These are phyloP conservation scores for Hippoglossus hippoglossus DNA, from an alignment of 2,797 vertebrate species.

Conservation along the genomic window DNA sequence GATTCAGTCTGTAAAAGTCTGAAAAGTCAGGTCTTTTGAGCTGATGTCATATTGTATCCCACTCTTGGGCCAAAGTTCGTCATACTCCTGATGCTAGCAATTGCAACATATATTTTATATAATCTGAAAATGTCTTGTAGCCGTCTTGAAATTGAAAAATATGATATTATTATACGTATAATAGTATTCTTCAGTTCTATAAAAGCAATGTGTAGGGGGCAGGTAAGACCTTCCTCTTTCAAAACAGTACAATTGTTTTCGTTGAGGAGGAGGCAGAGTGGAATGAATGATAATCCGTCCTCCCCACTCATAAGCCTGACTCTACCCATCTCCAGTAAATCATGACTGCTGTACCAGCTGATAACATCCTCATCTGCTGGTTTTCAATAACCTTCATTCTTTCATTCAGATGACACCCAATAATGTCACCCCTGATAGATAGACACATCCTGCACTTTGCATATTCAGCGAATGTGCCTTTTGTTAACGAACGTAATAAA, in stretches of 20 bases:
- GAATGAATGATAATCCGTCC: neutral
- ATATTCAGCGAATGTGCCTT: slow-evolving; percentile 55
- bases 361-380: slow-evolving; percentile 17
- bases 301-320: neutral
- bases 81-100: neutral
- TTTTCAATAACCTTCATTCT: slow-evolving; percentile 35
- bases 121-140: neutral
- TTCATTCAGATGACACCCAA: slow-evolving; percentile 28
- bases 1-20: neutral
- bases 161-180: no score
- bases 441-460: slow-evolving; percentile 39
- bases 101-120: neutral
- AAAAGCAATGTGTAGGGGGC: neutral
- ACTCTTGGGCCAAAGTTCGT: neutral
- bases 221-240: neutral
- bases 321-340: slow-evolving; percentile 17
- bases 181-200: neutral
- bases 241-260: slow-evolving; percentile 3
- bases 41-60: neutral
- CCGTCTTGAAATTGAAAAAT: neutral
- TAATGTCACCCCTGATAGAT: slow-evolving; percentile 53
- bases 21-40: neutral
- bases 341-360: slow-evolving; percentile 30
- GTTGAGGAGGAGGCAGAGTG: neutral
- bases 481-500: slow-evolving; percentile 66